A percentile compares a stretch with the other conserved stretches of the same genome.
Evolutionary conservation across 1,140 invertebrate genomes (phyloP).

Genomic region (Panulirus ornatus): DNA sequence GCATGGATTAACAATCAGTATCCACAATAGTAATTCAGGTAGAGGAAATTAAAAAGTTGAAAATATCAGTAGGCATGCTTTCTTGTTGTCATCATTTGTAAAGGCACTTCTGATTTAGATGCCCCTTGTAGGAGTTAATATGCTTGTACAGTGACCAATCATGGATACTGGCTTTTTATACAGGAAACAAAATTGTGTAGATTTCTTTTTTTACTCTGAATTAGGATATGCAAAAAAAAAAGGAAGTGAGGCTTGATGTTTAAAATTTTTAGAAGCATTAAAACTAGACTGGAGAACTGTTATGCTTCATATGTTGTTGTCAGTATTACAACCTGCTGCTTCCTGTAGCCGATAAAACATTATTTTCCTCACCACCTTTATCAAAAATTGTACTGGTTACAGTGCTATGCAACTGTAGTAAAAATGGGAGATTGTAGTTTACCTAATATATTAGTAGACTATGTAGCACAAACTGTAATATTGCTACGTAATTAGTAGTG

Average conservation of each 20-base stretch:
- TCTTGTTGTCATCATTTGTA: not conserved
- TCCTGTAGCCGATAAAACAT: not conserved
- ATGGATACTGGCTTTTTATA: not conserved
- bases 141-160: not conserved
- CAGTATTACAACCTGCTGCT: constrained; percentile 8
- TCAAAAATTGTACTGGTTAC: not conserved
- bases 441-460: not conserved
- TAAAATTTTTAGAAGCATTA: not conserved
- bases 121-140: not conserved
- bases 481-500: not conserved
- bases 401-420: constrained; percentile 14
- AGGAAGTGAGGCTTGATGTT: not conserved
- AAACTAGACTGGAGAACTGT: not conserved
- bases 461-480: not conserved
- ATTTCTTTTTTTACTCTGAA: not conserved
- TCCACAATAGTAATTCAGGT: not conserved
- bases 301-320: constrained; percentile 10
- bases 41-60: not conserved
- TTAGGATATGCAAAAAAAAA: too few species aligned
- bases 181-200: not conserved
- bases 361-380: not conserved
- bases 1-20: not conserved
- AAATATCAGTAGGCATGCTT: not conserved
- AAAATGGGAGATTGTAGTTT: not conserved
- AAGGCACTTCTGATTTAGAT: not conserved